Percentiles rank a stretch among this genome's conserved stretches.
phyloP scores from a whole-genome alignment of 2,113 vertebrate species.

The Ictalurus furcatus region DNA sequence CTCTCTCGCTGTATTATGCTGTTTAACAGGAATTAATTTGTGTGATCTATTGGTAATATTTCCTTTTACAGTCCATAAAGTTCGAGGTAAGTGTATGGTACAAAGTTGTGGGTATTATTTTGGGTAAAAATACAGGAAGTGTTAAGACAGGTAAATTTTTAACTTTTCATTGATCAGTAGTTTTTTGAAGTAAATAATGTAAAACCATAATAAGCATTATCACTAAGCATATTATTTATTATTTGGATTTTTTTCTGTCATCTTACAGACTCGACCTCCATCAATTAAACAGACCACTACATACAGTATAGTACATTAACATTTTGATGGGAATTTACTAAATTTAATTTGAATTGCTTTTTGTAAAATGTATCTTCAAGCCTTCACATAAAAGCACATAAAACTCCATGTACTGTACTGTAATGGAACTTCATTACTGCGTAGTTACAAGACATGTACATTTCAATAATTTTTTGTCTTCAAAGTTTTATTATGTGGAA shows the following conservation, averaged over 20 bases:
- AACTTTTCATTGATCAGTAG: background rate
- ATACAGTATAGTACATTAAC: too few species aligned
- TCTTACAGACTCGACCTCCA: too few species aligned
- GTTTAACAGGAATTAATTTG: background rate
- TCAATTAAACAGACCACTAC: too few species aligned
- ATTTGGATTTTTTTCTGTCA: too few species aligned
- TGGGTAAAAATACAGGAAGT: background rate
- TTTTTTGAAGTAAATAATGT: background rate
- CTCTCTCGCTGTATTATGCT: background rate
- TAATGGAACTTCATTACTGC: background rate
- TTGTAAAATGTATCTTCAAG: background rate
- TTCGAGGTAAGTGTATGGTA: background rate
- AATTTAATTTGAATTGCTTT: background rate
- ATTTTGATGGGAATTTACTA: background rate
- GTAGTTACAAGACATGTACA: too few species aligned
- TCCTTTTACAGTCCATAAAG: background rate
- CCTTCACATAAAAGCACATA: background rate
- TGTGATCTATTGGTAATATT: background rate
- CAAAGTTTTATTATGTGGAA: too few species aligned
- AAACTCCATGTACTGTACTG: background rate
- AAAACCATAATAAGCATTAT: background rate
- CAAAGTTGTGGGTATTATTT: conserved; percentile 1
- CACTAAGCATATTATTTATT: background rate
- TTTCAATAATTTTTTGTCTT: too few species aligned
- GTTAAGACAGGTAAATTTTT: background rate